Conservation (phyloP, 2,888 invertebrate species). For the Brenthis ino region DNA sequence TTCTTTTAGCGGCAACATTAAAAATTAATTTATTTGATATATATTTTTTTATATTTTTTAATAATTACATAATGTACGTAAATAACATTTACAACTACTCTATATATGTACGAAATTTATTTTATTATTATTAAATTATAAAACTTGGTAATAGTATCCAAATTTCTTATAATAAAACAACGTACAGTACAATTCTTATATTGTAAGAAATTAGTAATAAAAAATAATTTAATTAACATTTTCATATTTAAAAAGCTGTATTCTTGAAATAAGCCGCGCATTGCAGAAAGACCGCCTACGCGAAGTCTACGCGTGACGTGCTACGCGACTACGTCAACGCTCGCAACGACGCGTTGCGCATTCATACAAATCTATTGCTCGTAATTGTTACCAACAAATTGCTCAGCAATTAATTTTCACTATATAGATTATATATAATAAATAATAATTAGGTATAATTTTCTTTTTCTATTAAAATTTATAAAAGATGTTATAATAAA, state of each 20-base stretch:
- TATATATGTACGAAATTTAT: neutral
- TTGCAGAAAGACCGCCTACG: slow-evolving; percentile 40
- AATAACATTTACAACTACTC: neutral
- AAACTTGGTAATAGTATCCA: neutral
- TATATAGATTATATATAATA: neutral
- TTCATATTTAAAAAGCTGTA: slow-evolving; percentile 22
- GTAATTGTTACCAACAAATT: neutral
- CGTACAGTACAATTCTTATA: neutral
- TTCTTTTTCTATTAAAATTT: no score
- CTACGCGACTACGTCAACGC: slow-evolving; percentile 49
- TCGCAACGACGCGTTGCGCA: slow-evolving; percentile 52
- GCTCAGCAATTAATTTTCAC: slow-evolving; percentile 1
- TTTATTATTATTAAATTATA: no score
- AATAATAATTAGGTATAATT: no score
- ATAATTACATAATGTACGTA: neutral
- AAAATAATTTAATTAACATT: neutral
- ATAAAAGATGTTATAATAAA: neutral
- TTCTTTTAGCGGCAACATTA: slow-evolving; percentile 46
- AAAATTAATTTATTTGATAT: slow-evolving; percentile 7
- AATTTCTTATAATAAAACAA: neutral
- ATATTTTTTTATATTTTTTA: neutral
- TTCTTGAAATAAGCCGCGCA: slow-evolving; percentile 33
- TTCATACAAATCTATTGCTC: slow-evolving; percentile 41
- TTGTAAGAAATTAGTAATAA: neutral
- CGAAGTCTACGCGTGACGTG: slow-evolving; percentile 42